Percentiles rank a stretch among this genome's conserved stretches.
Evolutionary conservation across 1,140 invertebrate species (phyloP).

Genomic region (Venturia canescens): DNA sequence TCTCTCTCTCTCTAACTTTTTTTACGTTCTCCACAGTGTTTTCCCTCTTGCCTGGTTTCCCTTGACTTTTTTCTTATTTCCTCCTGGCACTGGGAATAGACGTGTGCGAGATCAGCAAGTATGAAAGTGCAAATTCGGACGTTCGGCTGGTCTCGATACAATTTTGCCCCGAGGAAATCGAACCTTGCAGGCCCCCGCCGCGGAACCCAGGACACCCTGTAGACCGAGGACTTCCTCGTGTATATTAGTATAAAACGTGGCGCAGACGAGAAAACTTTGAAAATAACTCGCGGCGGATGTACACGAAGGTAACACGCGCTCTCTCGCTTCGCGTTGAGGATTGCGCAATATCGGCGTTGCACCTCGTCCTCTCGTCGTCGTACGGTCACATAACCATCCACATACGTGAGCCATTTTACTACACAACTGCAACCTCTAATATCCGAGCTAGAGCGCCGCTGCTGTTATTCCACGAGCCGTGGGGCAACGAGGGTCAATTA

Average conservation of each 20-base stretch:
- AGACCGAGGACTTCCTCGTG: neutral
- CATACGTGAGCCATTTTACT: neutral
- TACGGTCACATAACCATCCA: neutral
- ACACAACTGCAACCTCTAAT: neutral
- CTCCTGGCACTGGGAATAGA: neutral
- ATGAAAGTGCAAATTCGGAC: neutral
- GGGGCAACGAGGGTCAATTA: too few species aligned
- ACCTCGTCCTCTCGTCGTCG: conserved; percentile 21
- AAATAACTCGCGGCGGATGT: conserved; percentile 41
- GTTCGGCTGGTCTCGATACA: too few species aligned
- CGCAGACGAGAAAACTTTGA: conserved; percentile 28
- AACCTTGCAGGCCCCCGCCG: too few species aligned
- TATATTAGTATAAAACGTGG: conserved; percentile 27
- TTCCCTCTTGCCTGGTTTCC: neutral
- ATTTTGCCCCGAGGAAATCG: too few species aligned
- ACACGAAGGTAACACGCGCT: conserved; percentile 13
- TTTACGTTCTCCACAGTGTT: neutral
- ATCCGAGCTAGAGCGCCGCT: too few species aligned
- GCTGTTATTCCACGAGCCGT: too few species aligned
- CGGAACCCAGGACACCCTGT: neutral
- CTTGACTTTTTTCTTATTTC: neutral
- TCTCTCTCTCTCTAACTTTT: conserved; percentile 21
- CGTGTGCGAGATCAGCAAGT: neutral
- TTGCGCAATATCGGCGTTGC: conserved; percentile 39
- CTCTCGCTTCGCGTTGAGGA: conserved; percentile 1